Evolutionary conservation across 92 coral and sea anemone genomes (phyloP).

Genomic region (Blastomussa wellsi): DNA sequence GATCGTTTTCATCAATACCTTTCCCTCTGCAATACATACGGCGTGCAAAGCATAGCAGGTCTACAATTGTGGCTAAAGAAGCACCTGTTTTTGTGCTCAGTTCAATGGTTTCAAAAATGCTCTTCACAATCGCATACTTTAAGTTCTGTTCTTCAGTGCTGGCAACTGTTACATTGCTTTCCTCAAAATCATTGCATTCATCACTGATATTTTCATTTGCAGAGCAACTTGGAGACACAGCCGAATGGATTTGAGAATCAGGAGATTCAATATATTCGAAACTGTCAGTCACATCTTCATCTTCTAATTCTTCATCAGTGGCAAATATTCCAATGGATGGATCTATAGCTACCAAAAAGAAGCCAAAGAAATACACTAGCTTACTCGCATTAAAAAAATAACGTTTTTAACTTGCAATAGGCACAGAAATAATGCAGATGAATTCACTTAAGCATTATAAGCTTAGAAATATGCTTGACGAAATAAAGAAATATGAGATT

Average conservation of each 20-base stretch:
- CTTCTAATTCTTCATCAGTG: constrained; percentile 29
- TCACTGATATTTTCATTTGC: constrained; percentile 12
- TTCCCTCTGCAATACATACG: constrained; percentile 69
- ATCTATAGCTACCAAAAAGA: no score
- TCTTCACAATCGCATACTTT: constrained; percentile 48
- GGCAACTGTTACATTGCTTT: not conserved
- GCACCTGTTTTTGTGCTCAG: constrained; percentile 48
- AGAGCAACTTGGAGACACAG: not conserved
- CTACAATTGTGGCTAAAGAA: constrained; percentile 53
- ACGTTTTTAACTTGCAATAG: no score
- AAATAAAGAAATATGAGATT: no score
- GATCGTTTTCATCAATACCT: constrained; percentile 56
- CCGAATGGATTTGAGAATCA: not conserved
- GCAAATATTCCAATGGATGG: no score
- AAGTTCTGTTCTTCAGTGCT: constrained; percentile 26
- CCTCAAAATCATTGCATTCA: constrained; percentile 9
- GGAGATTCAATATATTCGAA: constrained; percentile 10
- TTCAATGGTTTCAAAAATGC: constrained; percentile 57
- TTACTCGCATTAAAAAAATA: no score
- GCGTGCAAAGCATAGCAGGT: constrained; percentile 65
- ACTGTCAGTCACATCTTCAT: constrained; percentile 8
- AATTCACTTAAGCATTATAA: no score
- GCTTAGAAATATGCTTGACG: no score
- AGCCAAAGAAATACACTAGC: no score
- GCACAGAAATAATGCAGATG: no score